A percentile compares a stretch with the other conserved stretches of the same genome.
These are phyloP conservation scores for Oreochromis grahami DNA, from an alignment of 2,797 vertebrate genomes.

Conservation along the genomic window DNA sequence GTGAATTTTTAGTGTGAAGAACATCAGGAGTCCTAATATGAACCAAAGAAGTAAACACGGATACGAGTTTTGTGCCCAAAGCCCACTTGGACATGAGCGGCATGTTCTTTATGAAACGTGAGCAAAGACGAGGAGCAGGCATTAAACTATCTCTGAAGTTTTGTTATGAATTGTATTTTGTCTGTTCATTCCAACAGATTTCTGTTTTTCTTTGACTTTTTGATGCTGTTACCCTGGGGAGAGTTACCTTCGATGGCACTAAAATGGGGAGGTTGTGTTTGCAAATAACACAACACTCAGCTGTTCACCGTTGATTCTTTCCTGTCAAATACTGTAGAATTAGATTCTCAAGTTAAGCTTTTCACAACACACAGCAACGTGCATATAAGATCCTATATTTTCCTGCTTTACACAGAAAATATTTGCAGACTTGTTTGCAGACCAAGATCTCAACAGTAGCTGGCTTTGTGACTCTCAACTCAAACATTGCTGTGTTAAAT, in stretches of 20 bases:
- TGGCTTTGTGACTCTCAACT: background rate
- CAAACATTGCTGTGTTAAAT: background rate
- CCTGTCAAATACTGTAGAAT: background rate
- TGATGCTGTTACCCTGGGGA: background rate
- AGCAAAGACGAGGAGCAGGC: background rate
- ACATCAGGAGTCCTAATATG: background rate
- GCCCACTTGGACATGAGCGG: background rate
- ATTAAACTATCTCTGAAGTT: background rate
- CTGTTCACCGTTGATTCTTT: background rate
- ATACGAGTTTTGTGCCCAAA: background rate
- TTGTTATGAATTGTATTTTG: background rate
- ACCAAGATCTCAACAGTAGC: background rate
- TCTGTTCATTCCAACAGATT: background rate
- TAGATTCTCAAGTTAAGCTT: background rate
- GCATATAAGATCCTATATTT: background rate
- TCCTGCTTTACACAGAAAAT: background rate
- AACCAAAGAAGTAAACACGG: background rate
- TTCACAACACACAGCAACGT: background rate
- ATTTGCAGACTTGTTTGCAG: too few species aligned
- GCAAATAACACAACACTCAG: background rate
- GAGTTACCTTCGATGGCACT: background rate
- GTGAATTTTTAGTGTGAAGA: background rate
- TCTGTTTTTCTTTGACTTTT: background rate
- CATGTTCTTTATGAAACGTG: background rate
- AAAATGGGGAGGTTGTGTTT: background rate